Conservation (phyloP, 30 jellyfish, hydroid and myxozoan species). For the Aurelia aurita region DNA sequence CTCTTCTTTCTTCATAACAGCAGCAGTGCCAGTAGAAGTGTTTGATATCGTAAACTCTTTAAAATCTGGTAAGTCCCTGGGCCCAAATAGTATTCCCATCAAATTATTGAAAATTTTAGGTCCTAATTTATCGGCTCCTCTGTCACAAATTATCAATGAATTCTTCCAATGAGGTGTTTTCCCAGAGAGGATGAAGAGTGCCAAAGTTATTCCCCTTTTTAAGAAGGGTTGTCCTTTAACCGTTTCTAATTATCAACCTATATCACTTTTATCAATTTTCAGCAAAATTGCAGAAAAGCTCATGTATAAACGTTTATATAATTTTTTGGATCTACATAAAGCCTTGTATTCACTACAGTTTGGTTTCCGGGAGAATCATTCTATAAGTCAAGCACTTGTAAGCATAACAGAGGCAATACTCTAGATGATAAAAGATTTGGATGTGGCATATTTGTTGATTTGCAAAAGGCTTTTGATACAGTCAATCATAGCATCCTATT, state of each 20-base stretch:
- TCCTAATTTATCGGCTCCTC: conserved; percentile 41
- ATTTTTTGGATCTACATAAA: conserved; percentile 18
- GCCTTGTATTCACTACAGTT: conserved; percentile 26
- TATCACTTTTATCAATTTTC: conserved; percentile 48
- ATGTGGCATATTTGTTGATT: no score
- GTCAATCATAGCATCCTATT: no score
- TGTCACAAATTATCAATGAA: conserved; percentile 46
- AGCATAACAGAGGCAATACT: no score
- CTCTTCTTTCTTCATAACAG: conserved; percentile 26
- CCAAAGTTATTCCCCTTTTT: conserved; percentile 51
- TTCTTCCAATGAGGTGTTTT: conserved; percentile 36
- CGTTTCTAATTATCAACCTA: conserved; percentile 26
- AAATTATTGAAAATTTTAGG: conserved; percentile 26
- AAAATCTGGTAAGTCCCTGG: conserved; percentile 41
- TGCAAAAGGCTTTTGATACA: no score
- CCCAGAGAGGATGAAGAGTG: conserved; percentile 41
- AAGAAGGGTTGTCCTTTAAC: conserved; percentile 53
- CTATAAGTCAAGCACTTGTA: no score
- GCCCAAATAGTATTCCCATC: conserved; percentile 56
- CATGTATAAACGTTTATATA: conserved; percentile 31
- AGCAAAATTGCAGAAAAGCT: conserved; percentile 18
- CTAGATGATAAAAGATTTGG: no score
- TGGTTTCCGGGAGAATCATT: no score
- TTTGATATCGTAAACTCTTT: conserved; percentile 18
- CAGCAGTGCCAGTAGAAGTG: conserved; percentile 56